Percentiles rank a stretch among this genome's conserved stretches.
phyloP scores from a whole-genome alignment of 2,113 vertebrate genomes.

The Pteropus alecto region DNA sequence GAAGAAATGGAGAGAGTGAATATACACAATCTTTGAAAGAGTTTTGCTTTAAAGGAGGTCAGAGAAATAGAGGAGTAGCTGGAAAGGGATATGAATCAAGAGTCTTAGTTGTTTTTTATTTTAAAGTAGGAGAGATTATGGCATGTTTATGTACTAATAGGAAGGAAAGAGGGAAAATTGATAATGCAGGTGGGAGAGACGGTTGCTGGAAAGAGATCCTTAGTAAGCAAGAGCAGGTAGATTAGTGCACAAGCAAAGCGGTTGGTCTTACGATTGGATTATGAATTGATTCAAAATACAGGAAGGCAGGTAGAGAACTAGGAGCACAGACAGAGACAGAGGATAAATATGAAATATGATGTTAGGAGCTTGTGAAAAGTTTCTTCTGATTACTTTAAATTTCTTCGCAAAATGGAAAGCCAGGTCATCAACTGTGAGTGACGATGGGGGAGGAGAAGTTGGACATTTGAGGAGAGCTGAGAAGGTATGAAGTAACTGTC shows the following conservation, averaged over 20 bases:
- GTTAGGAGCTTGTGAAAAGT: background rate
- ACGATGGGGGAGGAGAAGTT: background rate
- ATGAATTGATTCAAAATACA: background rate
- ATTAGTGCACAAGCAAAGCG: background rate
- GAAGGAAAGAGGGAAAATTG: background rate
- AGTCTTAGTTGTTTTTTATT: background rate
- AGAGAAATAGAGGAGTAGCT: background rate
- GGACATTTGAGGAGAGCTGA: background rate
- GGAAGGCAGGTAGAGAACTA: background rate
- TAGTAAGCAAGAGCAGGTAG: background rate
- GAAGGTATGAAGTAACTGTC: background rate
- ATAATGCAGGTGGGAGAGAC: background rate
- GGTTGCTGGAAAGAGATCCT: background rate
- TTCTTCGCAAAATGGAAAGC: background rate
- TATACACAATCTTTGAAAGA: background rate
- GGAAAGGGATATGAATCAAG: background rate
- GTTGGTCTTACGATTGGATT: background rate
- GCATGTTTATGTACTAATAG: background rate
- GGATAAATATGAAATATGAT: background rate
- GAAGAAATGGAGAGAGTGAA: background rate
- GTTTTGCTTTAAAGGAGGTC: background rate
- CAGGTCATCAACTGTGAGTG: background rate
- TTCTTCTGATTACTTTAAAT: background rate
- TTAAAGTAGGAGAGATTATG: background rate
- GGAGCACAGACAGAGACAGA: background rate